Evolutionary conservation across 2,888 invertebrate species (phyloP), one percentile per base, ranked within the genome.

Genomic region (Perizoma flavofasciatum): DNA sequence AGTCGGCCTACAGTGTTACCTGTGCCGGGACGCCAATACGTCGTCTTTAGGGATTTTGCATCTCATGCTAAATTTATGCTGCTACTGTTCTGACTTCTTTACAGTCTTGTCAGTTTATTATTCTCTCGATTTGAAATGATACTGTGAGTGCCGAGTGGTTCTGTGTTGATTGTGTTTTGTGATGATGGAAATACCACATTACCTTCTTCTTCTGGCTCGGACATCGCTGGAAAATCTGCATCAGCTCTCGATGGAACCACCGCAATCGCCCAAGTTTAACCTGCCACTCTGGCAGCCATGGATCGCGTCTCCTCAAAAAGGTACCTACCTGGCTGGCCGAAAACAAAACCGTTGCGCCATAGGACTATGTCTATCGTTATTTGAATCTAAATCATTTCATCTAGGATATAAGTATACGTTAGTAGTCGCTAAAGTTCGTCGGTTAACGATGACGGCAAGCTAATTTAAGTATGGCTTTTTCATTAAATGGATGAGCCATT

Each of bases 1-100:
- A 92, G 89, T 92, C 89, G 88, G 88, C 90, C 90, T 91, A 91
- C 88, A 89, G 90, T 88, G 81, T 88, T 92, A 92, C 91, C 90
- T 92, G 92, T 87, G 89, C 82, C 74, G 82, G 85, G 90, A 89
- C 88, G 91, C 87, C 81, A 79, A 80, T 79, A 81, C 70, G 82
- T 82, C 79, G 83, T 82, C 78, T 78, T 75, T 77, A 75, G 71
- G 69, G 73, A 74, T 74, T 71, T 78, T 74, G 74, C 72, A 67
- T 68, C 67, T 66, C 75, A 79, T 73, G 73, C 76, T 76, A 77
- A 75, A 75, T 57, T 52, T 61, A 57, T 62, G 62, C 58, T 48
- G 51, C 55, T 58, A 48, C 57, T 51, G 54, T 58, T 39, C 37
- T 46, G 49, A 45, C 10, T 48, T 55, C 37, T 10, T 49, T 34